These are phyloP conservation scores for Bothrops alternatus DNA, from an alignment of 2,797 vertebrate genomes.

Conservation along the genomic window DNA sequence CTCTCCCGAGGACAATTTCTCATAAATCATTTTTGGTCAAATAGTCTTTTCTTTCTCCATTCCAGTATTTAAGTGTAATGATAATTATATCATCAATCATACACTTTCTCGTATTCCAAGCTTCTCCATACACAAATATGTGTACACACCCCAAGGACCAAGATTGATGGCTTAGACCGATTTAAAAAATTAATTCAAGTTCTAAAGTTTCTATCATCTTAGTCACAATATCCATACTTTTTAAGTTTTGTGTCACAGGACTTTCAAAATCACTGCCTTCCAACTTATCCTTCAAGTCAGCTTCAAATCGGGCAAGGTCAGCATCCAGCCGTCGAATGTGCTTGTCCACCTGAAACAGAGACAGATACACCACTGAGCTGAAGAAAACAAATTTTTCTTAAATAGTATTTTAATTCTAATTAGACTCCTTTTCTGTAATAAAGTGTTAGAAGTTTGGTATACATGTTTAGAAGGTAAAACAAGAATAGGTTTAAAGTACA, in stretches of 20 bases:
- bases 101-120: background rate
- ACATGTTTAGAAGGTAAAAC: background rate
- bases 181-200: background rate
- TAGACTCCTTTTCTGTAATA: background rate
- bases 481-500: background rate
- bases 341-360: constrained; percentile 86
- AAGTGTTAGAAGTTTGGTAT: background rate
- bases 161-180: background rate
- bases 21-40: background rate
- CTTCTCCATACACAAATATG: background rate
- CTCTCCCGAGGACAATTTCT: background rate
- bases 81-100: background rate
- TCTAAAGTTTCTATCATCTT: background rate
- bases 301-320: constrained; percentile 92
- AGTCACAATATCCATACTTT: constrained; percentile 73
- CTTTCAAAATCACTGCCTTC: constrained; percentile 89
- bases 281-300: constrained; percentile 96
- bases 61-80: background rate
- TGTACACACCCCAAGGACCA: background rate
- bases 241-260: constrained; percentile 77
- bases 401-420: background rate
- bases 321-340: constrained; percentile 95
- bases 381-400: background rate
- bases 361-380: constrained; percentile 7
- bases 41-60: background rate